Percentiles rank a stretch among this genome's conserved stretches.
These are phyloP conservation scores for Riptortus pedestris DNA, from an alignment of 1,140 invertebrate species.

Conservation along the genomic window DNA sequence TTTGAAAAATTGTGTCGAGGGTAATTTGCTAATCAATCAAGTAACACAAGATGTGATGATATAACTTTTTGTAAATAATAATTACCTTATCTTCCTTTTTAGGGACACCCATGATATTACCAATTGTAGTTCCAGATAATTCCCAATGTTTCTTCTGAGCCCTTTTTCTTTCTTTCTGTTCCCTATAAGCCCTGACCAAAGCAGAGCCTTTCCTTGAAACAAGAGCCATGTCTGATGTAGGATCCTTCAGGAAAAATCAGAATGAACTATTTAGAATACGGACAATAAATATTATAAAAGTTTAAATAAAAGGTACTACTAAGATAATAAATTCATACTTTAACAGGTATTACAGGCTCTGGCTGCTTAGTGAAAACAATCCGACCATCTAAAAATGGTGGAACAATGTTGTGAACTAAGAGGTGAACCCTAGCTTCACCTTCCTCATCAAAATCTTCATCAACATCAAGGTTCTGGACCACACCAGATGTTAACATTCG, in stretches of 20 bases:
- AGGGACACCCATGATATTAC: constrained; percentile 93
- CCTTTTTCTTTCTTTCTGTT: constrained; percentile 90
- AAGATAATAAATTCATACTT: constrained; percentile 37
- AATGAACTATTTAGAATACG: background rate
- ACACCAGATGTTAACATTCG: constrained; percentile 94
- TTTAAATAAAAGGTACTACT: background rate
- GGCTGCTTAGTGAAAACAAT: constrained; percentile 99
- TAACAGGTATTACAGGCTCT: constrained; percentile 85
- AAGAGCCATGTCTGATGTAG: constrained; percentile 95
- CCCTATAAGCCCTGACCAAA: constrained; percentile 78
- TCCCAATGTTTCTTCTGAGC: constrained; percentile 99
- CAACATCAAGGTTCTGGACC: constrained; percentile 77
- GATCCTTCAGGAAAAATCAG: constrained; percentile 61
- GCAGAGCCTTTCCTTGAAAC: constrained; percentile 91
- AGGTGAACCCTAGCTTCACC: constrained; percentile 89
- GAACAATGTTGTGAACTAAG: constrained; percentile 95
- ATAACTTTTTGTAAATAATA: too few species aligned
- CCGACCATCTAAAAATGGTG: constrained; percentile 95
- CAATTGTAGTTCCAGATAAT: constrained; percentile 89
- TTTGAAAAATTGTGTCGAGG: too few species aligned
- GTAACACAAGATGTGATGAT: too few species aligned
- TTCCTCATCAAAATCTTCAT: constrained; percentile 88
- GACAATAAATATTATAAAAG: background rate
- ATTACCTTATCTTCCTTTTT: constrained; percentile 62
- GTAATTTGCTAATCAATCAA: too few species aligned